These are phyloP conservation scores for Zeugodacus cucurbitae DNA, from an alignment of 1,140 invertebrate species.

Conservation along the genomic window DNA sequence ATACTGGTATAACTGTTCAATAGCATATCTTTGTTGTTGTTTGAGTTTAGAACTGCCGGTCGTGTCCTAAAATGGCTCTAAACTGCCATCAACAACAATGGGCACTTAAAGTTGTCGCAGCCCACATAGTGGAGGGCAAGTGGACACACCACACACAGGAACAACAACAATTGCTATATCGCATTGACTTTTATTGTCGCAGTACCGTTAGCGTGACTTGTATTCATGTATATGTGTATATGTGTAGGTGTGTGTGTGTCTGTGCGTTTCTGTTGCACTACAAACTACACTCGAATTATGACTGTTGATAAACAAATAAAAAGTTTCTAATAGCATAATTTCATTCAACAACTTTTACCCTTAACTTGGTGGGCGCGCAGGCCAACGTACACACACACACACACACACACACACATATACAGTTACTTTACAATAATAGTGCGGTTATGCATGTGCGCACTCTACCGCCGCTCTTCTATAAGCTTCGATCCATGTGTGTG, in stretches of 20 bases:
- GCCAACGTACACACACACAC: neutral
- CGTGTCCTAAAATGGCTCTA: neutral
- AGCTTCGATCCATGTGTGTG: neutral
- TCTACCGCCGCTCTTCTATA: no score
- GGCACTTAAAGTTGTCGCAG: neutral
- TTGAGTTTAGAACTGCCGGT: neutral
- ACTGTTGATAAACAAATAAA: conserved; percentile 20
- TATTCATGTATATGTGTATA: neutral
- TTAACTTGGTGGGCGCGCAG: neutral
- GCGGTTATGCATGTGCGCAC: no score
- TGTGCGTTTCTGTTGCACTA: neutral
- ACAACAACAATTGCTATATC: neutral
- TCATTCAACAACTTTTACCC: neutral
- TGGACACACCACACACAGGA: no score
- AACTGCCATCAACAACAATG: neutral
- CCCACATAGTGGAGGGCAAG: neutral
- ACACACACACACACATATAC: neutral
- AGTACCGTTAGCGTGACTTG: neutral
- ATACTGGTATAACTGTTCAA: neutral
- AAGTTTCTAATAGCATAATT: conserved; percentile 7
- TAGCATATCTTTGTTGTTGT: neutral
- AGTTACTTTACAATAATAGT: neutral
- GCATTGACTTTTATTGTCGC: neutral
- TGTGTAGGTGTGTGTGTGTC: neutral
- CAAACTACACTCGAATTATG: neutral